Evolutionary conservation across 2,888 invertebrate genomes (phyloP).

Genomic region (Neoscelio sp.): DNA sequence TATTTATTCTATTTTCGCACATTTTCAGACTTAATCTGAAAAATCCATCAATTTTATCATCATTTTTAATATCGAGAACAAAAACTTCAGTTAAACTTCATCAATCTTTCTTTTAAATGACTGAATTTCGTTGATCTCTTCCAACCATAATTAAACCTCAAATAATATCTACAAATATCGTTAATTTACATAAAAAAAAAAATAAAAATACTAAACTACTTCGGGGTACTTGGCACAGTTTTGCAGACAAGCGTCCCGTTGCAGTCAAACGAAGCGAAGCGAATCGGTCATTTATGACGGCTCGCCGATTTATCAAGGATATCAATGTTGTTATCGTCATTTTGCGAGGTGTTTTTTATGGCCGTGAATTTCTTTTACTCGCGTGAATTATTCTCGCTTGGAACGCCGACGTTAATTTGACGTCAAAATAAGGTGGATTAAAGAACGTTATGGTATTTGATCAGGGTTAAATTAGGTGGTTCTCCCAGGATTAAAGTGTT

Average conservation of each 20-base stretch:
- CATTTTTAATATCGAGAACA: no score
- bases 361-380: slow-evolving; percentile 37
- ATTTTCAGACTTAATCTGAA: no score
- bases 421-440: slow-evolving; percentile 51
- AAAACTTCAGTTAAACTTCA: no score
- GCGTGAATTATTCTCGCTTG: slow-evolving; percentile 53
- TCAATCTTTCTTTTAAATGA: no score
- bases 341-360: slow-evolving; percentile 33
- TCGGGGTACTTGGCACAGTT: slow-evolving; percentile 30
- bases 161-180: no score
- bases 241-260: slow-evolving; percentile 42
- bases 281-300: slow-evolving; percentile 61
- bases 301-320: slow-evolving; percentile 58
- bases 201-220: no score
- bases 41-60: no score
- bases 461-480: slow-evolving; percentile 41
- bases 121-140: no score
- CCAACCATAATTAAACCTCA: no score
- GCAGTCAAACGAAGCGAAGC: slow-evolving; percentile 59
- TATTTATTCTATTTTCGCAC: no score
- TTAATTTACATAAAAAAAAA: no score
- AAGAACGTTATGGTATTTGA: slow-evolving; percentile 44
- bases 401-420: slow-evolving; percentile 46
- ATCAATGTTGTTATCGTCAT: slow-evolving; percentile 57
- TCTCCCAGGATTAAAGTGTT: slow-evolving; percentile 3